These are phyloP conservation scores for Coccyzus lansbergi DNA, from an alignment of 2,797 vertebrate species.

Conservation along the genomic window DNA sequence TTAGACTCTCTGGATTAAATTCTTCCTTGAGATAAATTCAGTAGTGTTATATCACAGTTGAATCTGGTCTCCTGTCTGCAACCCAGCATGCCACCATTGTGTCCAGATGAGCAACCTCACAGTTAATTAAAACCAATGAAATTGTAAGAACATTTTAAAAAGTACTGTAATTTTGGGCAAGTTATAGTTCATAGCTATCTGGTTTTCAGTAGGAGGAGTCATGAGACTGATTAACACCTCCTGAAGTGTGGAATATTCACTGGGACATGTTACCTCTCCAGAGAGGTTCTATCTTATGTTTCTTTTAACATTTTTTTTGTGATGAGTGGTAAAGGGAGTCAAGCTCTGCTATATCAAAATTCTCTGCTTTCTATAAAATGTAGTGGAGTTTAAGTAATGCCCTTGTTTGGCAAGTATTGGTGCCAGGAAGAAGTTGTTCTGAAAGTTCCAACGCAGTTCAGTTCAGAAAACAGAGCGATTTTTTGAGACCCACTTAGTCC, in stretches of 20 bases:
- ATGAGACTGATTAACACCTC: not conserved
- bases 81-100: not conserved
- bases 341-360: not conserved
- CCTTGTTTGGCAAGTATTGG: not conserved
- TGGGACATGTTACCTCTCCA: not conserved
- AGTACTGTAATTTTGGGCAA: not conserved
- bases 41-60: not conserved
- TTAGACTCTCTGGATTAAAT: not conserved
- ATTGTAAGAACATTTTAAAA: not conserved
- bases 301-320: not conserved
- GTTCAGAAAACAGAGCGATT: not conserved
- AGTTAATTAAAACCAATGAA: not conserved
- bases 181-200: not conserved
- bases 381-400: not conserved
- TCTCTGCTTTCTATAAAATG: not conserved
- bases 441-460: not conserved
- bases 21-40: not conserved
- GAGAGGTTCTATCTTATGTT: not conserved
- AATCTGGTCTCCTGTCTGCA: not conserved
- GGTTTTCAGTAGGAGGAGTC: not conserved
- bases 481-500: not conserved
- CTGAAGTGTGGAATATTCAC: not conserved
- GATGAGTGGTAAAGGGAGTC: not conserved
- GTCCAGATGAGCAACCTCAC: not conserved
- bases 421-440: not conserved